Conservation (phyloP, 1,140 invertebrate genomes). For the Venustaconcha ellipsiformis region DNA sequence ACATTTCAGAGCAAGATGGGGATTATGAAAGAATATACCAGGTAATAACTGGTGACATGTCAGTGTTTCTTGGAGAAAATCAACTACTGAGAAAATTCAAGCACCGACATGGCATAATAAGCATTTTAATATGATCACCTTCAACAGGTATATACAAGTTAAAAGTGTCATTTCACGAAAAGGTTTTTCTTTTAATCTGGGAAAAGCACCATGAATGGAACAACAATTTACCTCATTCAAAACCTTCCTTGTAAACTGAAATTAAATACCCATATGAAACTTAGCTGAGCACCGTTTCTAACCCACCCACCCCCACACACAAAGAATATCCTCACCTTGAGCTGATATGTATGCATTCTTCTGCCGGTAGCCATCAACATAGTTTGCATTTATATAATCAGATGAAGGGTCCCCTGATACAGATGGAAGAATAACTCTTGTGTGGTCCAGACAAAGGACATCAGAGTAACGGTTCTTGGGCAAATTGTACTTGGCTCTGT, state of each 20-base stretch:
- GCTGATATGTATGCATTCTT: slow-evolving; percentile 98
- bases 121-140: too few species aligned
- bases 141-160: too few species aligned
- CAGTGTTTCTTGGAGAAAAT: too few species aligned
- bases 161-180: too few species aligned
- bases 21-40: too few species aligned
- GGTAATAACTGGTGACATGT: too few species aligned
- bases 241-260: not conserved
- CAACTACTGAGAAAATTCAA: too few species aligned
- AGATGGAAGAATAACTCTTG: slow-evolving; percentile 84
- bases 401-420: slow-evolving; percentile 79
- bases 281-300: slow-evolving; percentile 1
- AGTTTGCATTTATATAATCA: slow-evolving; percentile 99
- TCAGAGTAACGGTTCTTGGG: slow-evolving; percentile 97
- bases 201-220: not conserved
- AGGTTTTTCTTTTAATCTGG: not conserved
- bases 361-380: slow-evolving; percentile 97
- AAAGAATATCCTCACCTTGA: slow-evolving; percentile 77
- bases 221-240: too few species aligned
- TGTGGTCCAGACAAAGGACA: slow-evolving; percentile 96
- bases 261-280: slow-evolving; percentile 9
- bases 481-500: slow-evolving; percentile 78
- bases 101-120: too few species aligned
- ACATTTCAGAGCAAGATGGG: too few species aligned
- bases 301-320: too few species aligned